These are phyloP conservation scores for Germaria angustata DNA, from an alignment of 2,888 invertebrate species.

Conservation along the genomic window DNA sequence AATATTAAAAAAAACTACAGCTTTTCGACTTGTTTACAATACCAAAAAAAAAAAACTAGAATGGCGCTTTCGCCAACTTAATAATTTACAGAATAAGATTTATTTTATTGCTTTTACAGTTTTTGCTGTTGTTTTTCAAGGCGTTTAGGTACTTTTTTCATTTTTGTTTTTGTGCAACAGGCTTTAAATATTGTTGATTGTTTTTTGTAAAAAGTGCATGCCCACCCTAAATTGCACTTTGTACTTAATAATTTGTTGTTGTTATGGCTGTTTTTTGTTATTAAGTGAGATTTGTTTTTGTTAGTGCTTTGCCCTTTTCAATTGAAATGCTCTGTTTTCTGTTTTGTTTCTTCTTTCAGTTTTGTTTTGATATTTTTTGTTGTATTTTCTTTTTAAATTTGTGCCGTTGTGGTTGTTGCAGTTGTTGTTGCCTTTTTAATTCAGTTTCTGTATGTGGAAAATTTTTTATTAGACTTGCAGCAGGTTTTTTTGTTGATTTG, in stretches of 20 bases:
- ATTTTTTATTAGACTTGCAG: conserved; percentile 3
- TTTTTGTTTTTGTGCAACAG: conserved; percentile 56
- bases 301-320: conserved; percentile 54
- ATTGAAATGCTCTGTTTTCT: conserved; percentile 42
- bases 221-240: conserved; percentile 63
- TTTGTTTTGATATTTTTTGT: conserved; percentile 51
- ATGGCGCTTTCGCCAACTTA: conserved; percentile 1
- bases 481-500: neutral
- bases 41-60: no score
- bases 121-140: neutral
- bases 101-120: neutral
- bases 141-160: neutral
- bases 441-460: neutral
- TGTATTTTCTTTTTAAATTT: conserved; percentile 17
- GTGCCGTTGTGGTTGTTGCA: neutral
- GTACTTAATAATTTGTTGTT: conserved; percentile 52
- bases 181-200: conserved; percentile 6
- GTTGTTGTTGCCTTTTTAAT: conserved; percentile 49
- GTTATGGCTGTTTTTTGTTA: conserved; percentile 26
- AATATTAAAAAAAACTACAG: no score
- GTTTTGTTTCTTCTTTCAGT: conserved; percentile 20
- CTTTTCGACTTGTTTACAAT: no score
- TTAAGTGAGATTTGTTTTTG: conserved; percentile 47
- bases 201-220: conserved; percentile 31
- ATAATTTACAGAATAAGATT: neutral